Base-by-base conservation (phyloP, 2,797 vertebrate species). In the Hapalemur alaotrensis region DNA sequence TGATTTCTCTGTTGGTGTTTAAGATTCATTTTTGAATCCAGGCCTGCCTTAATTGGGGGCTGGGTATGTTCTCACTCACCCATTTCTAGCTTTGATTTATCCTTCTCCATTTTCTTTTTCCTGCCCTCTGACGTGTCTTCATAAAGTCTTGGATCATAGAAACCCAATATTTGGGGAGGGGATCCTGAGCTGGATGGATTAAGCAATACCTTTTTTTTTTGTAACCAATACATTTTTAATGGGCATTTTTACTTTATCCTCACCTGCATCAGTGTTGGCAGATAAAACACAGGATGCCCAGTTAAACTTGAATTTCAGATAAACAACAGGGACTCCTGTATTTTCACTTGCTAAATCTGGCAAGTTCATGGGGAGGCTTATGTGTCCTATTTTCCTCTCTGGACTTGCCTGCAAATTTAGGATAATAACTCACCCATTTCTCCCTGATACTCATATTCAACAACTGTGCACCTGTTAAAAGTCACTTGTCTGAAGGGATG, bases 301-400 rank as follows among this genome's bases (percentile, higher is more conserved):
- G 84, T 95, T 95, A 95, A 93, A 95, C 94, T 86, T 97, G 69
- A 95, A 86, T 97, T 97, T 93, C 85, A 94, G 48, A 83, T 94
- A 89, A 95, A 95, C 73, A 89, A 50, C 72, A 59, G 35, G 25
- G 59, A 80, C 32, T 75, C 61, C 75, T 91, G 14, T 94, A 91
- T 76, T 95, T 96, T 97, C 95, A 81, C 92, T 95, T 95, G 85
- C 79, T 95, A 93, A 96, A 67, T 81, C 86, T 93, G 76, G 87
- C 43, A 70, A 65, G 86, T 96, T 97, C 89, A 84, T n/a, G 23
- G 79, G 30, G 54, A 93, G 76, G 70, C n/a, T 83, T 95, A 57
- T 79, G 70, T 43, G 38, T 97, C 96, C 90, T 96, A 28, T 95
- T 98, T 95, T 96, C 69, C 93, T 95, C 94, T 91, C 65, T 82